Conservation (phyloP, 2,888 invertebrate genomes). For the Oscheius sp. region DNA sequence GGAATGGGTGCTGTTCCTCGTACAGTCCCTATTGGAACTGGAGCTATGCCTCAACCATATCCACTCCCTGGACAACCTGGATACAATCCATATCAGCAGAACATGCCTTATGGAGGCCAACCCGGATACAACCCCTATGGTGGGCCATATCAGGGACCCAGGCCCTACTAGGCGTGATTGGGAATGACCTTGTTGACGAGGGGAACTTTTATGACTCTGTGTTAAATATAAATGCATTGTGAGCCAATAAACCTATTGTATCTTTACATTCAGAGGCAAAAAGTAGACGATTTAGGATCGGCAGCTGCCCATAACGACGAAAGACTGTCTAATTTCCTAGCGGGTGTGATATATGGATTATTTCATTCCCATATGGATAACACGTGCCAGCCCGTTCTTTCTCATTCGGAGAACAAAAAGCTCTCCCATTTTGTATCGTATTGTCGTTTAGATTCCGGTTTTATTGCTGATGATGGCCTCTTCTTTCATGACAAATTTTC, state of each 20-base stretch:
- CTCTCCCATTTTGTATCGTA: too few species aligned
- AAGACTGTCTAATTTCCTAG: background rate
- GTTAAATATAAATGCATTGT: too few species aligned
- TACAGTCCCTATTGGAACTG: slow-evolving; percentile 9
- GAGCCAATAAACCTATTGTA: too few species aligned
- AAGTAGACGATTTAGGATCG: background rate
- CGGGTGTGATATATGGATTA: slow-evolving; percentile 5
- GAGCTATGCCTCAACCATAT: background rate
- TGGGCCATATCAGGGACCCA: slow-evolving; percentile 14
- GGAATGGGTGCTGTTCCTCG: background rate
- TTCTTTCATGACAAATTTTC: background rate
- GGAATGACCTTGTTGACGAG: background rate
- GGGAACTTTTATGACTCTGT: too few species aligned
- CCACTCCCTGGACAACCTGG: slow-evolving; percentile 8
- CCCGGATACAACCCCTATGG: slow-evolving; percentile 23
- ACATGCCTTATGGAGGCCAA: background rate
- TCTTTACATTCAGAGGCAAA: too few species aligned
- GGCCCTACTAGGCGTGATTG: slow-evolving; percentile 11
- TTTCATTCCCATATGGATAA: slow-evolving; percentile 6
- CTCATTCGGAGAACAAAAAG: background rate
- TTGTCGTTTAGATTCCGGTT: background rate
- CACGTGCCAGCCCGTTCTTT: slow-evolving; percentile 1
- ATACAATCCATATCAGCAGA: slow-evolving; percentile 20
- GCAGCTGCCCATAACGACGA: background rate
- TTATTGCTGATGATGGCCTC: background rate